Evolutionary conservation across 2,888 invertebrate species (phyloP).

Genomic region (Drosophila tanythrix): DNA sequence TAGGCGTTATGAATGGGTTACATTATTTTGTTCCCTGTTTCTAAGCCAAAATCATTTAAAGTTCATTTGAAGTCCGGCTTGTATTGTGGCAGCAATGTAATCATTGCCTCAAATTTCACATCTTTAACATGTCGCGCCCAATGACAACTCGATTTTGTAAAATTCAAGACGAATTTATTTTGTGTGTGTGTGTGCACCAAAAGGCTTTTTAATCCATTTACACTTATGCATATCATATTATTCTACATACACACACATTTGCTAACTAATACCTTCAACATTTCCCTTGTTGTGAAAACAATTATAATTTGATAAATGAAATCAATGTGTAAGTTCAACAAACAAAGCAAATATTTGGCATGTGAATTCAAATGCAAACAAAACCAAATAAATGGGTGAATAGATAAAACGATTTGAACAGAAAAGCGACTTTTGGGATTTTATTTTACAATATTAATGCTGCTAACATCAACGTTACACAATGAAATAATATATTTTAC

Average conservation of each 20-base stretch:
- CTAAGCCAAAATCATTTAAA: not conserved
- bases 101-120: not conserved
- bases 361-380: not conserved
- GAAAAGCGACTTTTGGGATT: not conserved
- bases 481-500: conserved; percentile 9
- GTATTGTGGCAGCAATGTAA: not conserved
- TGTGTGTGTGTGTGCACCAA: not conserved
- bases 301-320: not conserved
- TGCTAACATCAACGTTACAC: not conserved
- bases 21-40: not conserved
- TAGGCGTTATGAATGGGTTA: not conserved
- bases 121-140: not conserved
- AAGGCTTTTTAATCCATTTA: not conserved
- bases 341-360: not conserved
- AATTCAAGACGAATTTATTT: not conserved
- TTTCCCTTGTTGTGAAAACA: not conserved
- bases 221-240: not conserved
- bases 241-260: not conserved
- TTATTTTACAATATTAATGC: conserved; percentile 6
- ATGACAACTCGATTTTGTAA: not conserved
- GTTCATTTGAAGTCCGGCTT: not conserved
- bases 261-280: not conserved
- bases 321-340: not conserved
- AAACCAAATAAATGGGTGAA: not conserved
- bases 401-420: conserved; percentile 7